phyloP scores from a whole-genome alignment of 1,140 invertebrate genomes.

The Littorina saxatilis region DNA sequence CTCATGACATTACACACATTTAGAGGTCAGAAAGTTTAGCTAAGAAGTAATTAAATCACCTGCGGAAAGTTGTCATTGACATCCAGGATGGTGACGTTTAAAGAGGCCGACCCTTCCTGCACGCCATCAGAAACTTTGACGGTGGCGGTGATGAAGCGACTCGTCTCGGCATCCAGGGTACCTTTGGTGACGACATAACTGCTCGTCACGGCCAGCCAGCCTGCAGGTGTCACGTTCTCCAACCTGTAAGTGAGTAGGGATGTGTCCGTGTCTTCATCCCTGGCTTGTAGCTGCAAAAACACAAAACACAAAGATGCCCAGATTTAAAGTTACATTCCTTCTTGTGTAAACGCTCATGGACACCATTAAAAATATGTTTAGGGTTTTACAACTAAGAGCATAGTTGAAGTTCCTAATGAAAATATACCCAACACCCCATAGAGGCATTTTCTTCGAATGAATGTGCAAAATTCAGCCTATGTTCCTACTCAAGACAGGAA shows the following conservation, averaged over 20 bases:
- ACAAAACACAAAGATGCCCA: background rate
- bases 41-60: too few species aligned
- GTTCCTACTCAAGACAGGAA: too few species aligned
- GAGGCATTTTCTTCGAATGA: too few species aligned
- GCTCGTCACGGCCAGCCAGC: background rate
- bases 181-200: constrained; percentile 16
- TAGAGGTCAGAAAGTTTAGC: too few species aligned
- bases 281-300: constrained; percentile 37
- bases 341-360: too few species aligned
- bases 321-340: too few species aligned
- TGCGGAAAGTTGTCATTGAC: constrained; percentile 54
- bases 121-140: constrained; percentile 44
- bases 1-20: too few species aligned
- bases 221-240: background rate
- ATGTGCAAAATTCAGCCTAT: too few species aligned
- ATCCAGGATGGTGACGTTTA: constrained; percentile 47
- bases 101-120: constrained; percentile 2
- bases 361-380: too few species aligned
- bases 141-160: constrained; percentile 18
- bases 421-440: too few species aligned
- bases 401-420: too few species aligned
- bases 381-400: too few species aligned
- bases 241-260: constrained; percentile 18
- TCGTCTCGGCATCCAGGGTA: constrained; percentile 30
- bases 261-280: constrained; percentile 31